Evolutionary conservation across 2,797 vertebrate genomes (phyloP).

Genomic region (Thalassophryne amazonica): DNA sequence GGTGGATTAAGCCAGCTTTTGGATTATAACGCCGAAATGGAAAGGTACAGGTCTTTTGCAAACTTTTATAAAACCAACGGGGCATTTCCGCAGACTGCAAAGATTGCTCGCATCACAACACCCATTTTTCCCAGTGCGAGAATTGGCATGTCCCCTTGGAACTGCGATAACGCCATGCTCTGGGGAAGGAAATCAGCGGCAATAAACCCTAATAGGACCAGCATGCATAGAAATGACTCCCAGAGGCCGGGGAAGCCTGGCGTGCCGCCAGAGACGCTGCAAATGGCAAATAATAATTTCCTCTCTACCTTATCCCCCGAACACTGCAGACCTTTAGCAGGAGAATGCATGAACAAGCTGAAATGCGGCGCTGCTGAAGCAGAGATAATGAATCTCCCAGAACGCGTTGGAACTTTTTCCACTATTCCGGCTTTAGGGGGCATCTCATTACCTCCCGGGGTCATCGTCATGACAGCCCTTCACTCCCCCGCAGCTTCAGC

Average conservation of each 20-base stretch:
- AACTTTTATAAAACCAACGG: slow-evolving; percentile 96
- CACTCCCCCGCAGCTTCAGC: slow-evolving; percentile 96
- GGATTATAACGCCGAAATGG: slow-evolving; percentile 98
- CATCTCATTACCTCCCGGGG: slow-evolving; percentile 96
- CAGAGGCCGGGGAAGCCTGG: slow-evolving; percentile 92
- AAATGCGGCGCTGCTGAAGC: slow-evolving; percentile 94
- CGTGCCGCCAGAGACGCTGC: slow-evolving; percentile 91
- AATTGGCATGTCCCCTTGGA: slow-evolving; percentile 96
- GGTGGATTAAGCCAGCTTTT: slow-evolving; percentile 94
- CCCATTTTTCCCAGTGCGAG: slow-evolving; percentile 94
- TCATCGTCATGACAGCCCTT: slow-evolving; percentile 99
- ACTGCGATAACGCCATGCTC: slow-evolving; percentile 95
- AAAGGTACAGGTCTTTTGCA: slow-evolving; percentile 94
- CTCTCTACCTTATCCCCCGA: slow-evolving; percentile 93
- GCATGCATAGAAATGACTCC: slow-evolving; percentile 93
- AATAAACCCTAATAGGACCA: slow-evolving; percentile 87
- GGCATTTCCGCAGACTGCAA: slow-evolving; percentile 93
- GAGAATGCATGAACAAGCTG: slow-evolving; percentile 98
- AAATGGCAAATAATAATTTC: slow-evolving; percentile 98
- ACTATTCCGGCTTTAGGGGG: slow-evolving; percentile 95
- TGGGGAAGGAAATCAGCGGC: slow-evolving; percentile 86
- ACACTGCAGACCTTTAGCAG: slow-evolving; percentile 96
- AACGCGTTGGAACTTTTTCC: slow-evolving; percentile 97
- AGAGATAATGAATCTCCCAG: slow-evolving; percentile 97
- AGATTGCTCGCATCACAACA: slow-evolving; percentile 94